Conservation (phyloP, 2,888 invertebrate species). For the Melangyna quadrimaculata region DNA sequence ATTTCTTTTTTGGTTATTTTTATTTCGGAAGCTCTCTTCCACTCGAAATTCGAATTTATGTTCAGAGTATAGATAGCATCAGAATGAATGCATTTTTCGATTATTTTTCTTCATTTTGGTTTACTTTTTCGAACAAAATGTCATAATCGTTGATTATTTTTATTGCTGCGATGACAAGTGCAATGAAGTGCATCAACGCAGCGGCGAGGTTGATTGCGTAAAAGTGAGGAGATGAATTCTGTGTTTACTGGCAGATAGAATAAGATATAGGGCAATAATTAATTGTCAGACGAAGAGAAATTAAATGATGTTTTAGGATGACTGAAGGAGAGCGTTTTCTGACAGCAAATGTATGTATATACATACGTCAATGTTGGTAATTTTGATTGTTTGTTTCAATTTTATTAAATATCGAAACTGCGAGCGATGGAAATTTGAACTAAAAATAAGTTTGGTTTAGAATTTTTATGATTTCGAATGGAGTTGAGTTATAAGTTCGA, state of each 20-base stretch:
- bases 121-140: conserved; percentile 23
- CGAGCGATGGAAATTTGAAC: neutral
- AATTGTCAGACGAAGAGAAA: neutral
- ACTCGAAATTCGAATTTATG: conserved; percentile 61
- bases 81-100: conserved; percentile 57
- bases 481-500: neutral
- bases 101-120: neutral
- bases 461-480: neutral
- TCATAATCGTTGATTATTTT: conserved; percentile 59
- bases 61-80: no score
- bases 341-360: conserved; percentile 25
- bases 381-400: conserved; percentile 14
- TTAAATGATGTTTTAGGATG: neutral
- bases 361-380: neutral
- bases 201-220: neutral
- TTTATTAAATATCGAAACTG: neutral
- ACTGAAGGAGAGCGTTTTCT: neutral
- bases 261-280: conserved; percentile 2
- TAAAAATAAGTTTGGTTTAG: neutral
- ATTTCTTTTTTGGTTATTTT: conserved; percentile 32
- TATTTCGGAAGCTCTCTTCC: conserved; percentile 43
- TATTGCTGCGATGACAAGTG: conserved; percentile 60
- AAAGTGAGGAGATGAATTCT: neutral
- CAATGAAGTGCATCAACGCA: conserved; percentile 27
- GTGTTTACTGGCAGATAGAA: neutral